These are phyloP conservation scores for Eupithecia dodoneata DNA, from an alignment of 2,888 invertebrate genomes.

Conservation along the genomic window DNA sequence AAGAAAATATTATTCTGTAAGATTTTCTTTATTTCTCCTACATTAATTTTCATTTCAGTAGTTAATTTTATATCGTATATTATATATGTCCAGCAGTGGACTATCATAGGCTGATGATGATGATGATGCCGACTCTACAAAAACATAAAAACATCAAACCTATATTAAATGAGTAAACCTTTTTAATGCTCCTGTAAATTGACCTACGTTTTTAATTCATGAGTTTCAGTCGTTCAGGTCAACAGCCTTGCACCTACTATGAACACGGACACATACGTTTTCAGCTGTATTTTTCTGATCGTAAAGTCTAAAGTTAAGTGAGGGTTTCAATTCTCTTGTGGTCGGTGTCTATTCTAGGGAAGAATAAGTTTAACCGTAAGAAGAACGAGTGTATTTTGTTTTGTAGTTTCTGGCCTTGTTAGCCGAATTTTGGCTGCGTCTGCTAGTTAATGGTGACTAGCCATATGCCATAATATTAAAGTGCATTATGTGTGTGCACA, in stretches of 20 bases:
- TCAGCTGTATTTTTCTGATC: constrained; percentile 20
- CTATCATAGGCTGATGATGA: too few species aligned
- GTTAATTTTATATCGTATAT: too few species aligned
- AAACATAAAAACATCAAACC: too few species aligned
- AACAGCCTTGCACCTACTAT: constrained; percentile 18
- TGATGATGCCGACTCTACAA: too few species aligned
- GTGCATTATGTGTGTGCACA: too few species aligned
- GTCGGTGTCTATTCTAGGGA: constrained; percentile 38
- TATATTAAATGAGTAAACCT: neutral
- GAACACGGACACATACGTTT: constrained; percentile 4
- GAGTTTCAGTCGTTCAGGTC: constrained; percentile 10
- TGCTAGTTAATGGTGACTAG: neutral
- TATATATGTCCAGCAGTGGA: too few species aligned
- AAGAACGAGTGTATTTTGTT: neutral
- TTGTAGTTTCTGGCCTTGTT: neutral
- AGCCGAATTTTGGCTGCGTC: neutral
- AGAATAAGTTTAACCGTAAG: constrained; percentile 32
- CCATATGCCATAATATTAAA: too few species aligned
- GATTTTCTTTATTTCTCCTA: neutral
- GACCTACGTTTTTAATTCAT: constrained; percentile 28
- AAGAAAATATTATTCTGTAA: neutral
- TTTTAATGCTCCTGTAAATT: constrained; percentile 23
- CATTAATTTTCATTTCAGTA: too few species aligned
- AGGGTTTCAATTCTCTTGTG: constrained; percentile 27
- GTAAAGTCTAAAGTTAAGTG: constrained; percentile 27